These are phyloP conservation scores for Cydia splendana DNA, from an alignment of 1,140 invertebrate genomes.

Conservation along the genomic window DNA sequence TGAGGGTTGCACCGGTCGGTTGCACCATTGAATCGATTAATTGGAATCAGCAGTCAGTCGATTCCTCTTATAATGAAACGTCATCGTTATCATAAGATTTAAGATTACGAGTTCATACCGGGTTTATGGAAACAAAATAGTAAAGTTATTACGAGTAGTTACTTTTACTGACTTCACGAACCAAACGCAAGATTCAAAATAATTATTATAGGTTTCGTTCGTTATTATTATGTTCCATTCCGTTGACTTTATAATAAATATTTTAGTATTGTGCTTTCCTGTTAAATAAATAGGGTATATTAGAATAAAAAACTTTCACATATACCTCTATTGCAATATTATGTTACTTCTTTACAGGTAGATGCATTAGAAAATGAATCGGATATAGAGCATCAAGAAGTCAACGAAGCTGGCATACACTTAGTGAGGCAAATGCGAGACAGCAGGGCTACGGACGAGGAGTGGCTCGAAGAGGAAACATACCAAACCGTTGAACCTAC, in stretches of 20 bases:
- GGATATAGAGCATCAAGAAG: slow-evolving; percentile 55
- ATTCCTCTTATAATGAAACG: slow-evolving; percentile 12
- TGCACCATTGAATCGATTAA: neutral
- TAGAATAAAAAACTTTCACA: too few relatives aligned
- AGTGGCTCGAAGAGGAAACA: slow-evolving; percentile 70
- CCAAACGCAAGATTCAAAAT: too few relatives aligned
- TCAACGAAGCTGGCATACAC: slow-evolving; percentile 54
- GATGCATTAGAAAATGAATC: slow-evolving; percentile 61
- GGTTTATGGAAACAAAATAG: neutral
- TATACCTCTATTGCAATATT: neutral
- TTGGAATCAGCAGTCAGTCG: neutral
- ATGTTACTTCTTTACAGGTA: slow-evolving; percentile 52
- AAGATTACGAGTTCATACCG: neutral
- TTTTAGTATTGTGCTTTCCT: neutral
- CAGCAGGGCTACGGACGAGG: slow-evolving; percentile 57
- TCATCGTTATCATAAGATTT: slow-evolving; percentile 13
- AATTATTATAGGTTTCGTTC: too few relatives aligned
- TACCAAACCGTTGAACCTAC: slow-evolving; percentile 59
- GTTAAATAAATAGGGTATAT: neutral
- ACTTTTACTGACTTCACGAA: neutral
- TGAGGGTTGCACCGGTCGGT: neutral
- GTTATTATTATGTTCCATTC: neutral
- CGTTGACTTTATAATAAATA: neutral
- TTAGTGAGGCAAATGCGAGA: slow-evolving; percentile 61
- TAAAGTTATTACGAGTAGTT: too few relatives aligned